These are phyloP conservation scores for Ips nitidus DNA, from an alignment of 1,140 invertebrate genomes.

Conservation along the genomic window DNA sequence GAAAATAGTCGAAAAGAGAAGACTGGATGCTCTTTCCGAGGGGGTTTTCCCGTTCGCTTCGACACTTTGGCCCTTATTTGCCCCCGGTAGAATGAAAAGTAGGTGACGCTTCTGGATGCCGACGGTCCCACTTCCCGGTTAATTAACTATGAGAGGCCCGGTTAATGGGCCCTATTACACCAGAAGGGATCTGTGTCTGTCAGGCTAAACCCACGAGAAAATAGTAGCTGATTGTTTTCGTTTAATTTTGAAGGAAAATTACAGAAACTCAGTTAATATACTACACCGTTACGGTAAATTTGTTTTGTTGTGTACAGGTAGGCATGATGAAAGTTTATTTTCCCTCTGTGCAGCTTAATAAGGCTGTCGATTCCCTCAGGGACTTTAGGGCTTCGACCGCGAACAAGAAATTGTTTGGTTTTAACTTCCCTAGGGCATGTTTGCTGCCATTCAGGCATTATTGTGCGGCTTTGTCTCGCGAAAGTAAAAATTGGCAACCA, in stretches of 20 bases:
- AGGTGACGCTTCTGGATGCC: constrained; percentile 16
- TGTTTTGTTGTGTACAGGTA: constrained; percentile 1
- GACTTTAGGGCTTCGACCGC: background rate
- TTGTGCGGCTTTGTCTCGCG: background rate
- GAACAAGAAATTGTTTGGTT: background rate
- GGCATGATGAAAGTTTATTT: constrained; percentile 17
- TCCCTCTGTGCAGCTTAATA: constrained; percentile 11
- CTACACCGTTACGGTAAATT: background rate
- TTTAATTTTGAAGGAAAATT: too few relatives aligned
- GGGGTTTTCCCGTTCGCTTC: constrained; percentile 4
- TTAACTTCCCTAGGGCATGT: background rate
- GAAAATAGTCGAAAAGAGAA: constrained; percentile 13
- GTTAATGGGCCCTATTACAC: constrained; percentile 1
- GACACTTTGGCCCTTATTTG: constrained; percentile 12
- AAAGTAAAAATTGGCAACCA: background rate
- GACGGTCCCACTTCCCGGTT: constrained; percentile 9
- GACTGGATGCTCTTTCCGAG: constrained; percentile 6
- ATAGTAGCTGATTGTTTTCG: too few relatives aligned
- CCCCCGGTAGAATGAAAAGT: constrained; percentile 6
- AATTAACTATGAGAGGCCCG: constrained; percentile 13
- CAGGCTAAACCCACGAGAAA: too few relatives aligned
- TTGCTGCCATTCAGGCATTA: background rate
- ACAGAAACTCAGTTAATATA: too few relatives aligned
- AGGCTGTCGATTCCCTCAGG: constrained; percentile 1
- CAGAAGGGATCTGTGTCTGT: background rate